Base-by-base conservation (phyloP, 2,113 vertebrate species). In the Dermatemys mawii region DNA sequence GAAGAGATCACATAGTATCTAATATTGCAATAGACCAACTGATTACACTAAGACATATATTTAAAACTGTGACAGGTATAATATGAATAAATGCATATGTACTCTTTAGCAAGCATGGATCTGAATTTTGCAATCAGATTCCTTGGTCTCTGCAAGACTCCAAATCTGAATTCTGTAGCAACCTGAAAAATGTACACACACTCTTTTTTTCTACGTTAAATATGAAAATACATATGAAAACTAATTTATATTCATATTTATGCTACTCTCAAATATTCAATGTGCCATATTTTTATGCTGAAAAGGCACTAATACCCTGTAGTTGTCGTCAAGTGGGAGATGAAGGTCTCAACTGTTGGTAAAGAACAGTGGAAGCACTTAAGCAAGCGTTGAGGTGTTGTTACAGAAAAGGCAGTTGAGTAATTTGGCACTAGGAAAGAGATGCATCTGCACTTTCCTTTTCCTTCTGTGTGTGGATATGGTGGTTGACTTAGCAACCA, bases 301-400 rank as follows among this genome's bases (percentile, higher is more conserved):
- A 78, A 89, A 89, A 81, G 82, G 57, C 90, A 88, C 90, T 91
- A 82, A 92, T 75, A 93, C 82, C 92, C 87, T 92, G 55, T 84
- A 46, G 32, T 4, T 86, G 87, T 83, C 84, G 87, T 86, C 89
- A 91, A 78, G 83, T 88, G 85, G 88, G 93, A 73, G 83, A 91
- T 76, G 92, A 95, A 95, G 38, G 89, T 90, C 94, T 93, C 93
- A 86, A 92, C 55, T 8, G 9, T 22, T 86, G 81, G 89, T 29
- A 81, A 19, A 73, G 57, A 32, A 70, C 41, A 92, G 90, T 27
- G 41, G 91, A 93, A 57, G 67, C 93, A 75, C 91, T 90, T 92
- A 78, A 92, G 86, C 73, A 94, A 0, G 63, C 4, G 5, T 49
- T 46, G 11, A 32, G 46, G 13, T 4, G 51, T 80, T 95, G 87